Percentiles rank a stretch among this genome's conserved stretches.
phyloP scores from a whole-genome alignment of 2,797 vertebrate genomes.

The Acestrorhynchus altus region DNA sequence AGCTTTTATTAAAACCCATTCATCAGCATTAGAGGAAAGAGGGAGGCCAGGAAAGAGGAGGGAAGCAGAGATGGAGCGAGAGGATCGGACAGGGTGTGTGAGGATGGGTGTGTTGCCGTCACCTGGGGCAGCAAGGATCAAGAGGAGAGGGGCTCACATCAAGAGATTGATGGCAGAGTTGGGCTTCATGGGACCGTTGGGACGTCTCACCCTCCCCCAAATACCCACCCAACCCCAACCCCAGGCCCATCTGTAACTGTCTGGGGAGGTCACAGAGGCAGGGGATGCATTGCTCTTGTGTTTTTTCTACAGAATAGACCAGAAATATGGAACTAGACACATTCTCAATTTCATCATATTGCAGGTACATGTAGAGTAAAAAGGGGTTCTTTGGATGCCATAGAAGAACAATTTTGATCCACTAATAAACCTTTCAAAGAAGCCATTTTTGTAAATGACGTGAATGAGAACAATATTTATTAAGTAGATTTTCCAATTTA shows the following conservation, averaged over 20 bases:
- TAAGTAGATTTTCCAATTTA: no score
- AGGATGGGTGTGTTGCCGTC: conserved; percentile 39
- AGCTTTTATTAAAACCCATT: conserved; percentile 87
- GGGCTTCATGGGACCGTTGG: conserved; percentile 68
- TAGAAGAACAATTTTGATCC: neutral
- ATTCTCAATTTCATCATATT: conserved; percentile 19
- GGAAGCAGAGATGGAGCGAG: conserved; percentile 44
- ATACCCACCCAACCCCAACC: conserved; percentile 63
- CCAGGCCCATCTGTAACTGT: conserved; percentile 77
- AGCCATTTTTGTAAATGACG: neutral
- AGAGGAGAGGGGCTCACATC: conserved; percentile 65
- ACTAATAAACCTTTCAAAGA: no score
- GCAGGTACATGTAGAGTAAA: conserved; percentile 23
- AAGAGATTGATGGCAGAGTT: conserved; percentile 79
- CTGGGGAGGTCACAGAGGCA: conserved; percentile 68
- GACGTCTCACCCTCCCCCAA: conserved; percentile 61
- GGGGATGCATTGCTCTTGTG: conserved; percentile 57
- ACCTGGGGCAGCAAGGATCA: conserved; percentile 46
- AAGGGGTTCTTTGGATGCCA: neutral
- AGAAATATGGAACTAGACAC: conserved; percentile 10
- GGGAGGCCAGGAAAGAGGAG: conserved; percentile 61
- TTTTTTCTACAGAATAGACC: conserved; percentile 47
- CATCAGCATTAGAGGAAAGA: conserved; percentile 72
- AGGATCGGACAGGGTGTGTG: conserved; percentile 55
- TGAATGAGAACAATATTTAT: neutral